phyloP scores from a whole-genome alignment of 2,797 vertebrate species.

The Macropus fuliginosus region DNA sequence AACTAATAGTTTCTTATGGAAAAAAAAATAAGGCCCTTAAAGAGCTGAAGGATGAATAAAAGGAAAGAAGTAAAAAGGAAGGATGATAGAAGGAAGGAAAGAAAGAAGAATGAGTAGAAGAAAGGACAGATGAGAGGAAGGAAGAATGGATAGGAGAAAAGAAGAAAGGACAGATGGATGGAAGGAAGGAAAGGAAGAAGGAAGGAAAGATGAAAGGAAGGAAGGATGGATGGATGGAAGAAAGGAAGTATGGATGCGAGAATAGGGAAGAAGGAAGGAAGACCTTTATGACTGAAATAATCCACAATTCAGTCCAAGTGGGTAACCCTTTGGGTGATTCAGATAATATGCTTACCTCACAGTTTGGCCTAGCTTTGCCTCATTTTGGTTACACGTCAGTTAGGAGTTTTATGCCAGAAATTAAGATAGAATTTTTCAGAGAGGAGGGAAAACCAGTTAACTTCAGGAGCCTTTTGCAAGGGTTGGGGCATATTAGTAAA shows the following conservation, averaged over 20 bases:
- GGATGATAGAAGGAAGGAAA: background rate
- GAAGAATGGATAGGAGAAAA: too few relatives aligned
- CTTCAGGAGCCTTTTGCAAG: background rate
- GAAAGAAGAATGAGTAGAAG: too few relatives aligned
- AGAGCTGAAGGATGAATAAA: background rate
- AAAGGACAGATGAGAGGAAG: too few relatives aligned
- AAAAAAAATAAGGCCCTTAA: background rate
- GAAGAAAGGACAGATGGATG: too few relatives aligned
- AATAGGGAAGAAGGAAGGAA: background rate
- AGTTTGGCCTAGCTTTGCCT: conserved; percentile 11
- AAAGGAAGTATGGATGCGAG: background rate
- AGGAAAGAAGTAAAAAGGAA: background rate
- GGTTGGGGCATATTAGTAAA: conserved; percentile 8
- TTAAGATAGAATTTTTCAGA: conserved; percentile 39
- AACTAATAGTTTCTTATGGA: background rate
- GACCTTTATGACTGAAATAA: conserved; percentile 19
- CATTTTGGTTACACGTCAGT: conserved; percentile 28
- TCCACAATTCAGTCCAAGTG: background rate
- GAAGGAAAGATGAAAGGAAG: background rate
- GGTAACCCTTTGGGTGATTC: background rate
- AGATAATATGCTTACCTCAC: conserved; percentile 14
- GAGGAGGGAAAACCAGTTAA: conserved; percentile 22
- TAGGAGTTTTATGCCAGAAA: background rate
- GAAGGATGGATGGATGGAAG: background rate
- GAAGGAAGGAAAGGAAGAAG: background rate